Base-by-base conservation (phyloP, 2,888 invertebrate genomes). In the Atherix ibis region DNA sequence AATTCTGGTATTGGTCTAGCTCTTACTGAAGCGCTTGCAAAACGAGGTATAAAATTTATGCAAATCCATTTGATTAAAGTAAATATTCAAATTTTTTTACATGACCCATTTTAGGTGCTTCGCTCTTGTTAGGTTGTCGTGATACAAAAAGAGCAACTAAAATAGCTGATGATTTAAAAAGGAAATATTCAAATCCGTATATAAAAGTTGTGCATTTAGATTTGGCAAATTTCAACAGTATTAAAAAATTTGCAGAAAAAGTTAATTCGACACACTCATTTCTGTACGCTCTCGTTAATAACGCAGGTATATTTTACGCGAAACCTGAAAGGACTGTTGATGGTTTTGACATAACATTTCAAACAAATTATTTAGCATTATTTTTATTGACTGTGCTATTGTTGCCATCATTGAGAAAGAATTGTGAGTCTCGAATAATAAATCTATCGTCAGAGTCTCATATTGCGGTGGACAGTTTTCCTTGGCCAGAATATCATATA, bases 1-100 rank as follows among this genome's bases (percentile, higher is more conserved):
- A 70, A 63, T 51, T 62, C 65, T 36, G 73, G 71, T 4, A 66
- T 73, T 43, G 72, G 72, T n/a, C 64, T 63, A 49, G 66, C 66
- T 33, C 54, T 68, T 27, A 65, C 68, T 2, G 44, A 61, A 26
- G 65, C 67, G 43, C 51, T 73, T 35, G 68, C 67, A 4, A 51
- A 56, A 42, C 53, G 62, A 54, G 64, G 63, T 62, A 49, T 24
- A 18, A n/a, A n/a, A 14, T 12, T 29, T 18, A 27, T 13, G 19
- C 19, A n/a, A 5, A 22, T 24, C 8, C 14, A 12, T 31, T 18
- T 12, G n/a, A 31, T 3, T n/a, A 31, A 18, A 31, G 12, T 3
- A 27, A n/a, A n/a, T n/a, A n/a, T n/a, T n/a, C n/a, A n/a, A n/a
- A n/a, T n/a, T n/a, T n/a, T n/a, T n/a, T n/a, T n/a, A n/a, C 22